Evolutionary conservation across 2,113 vertebrate species (phyloP), one percentile per base, ranked within the genome.

Genomic region (Lichenostomus cassidix): DNA sequence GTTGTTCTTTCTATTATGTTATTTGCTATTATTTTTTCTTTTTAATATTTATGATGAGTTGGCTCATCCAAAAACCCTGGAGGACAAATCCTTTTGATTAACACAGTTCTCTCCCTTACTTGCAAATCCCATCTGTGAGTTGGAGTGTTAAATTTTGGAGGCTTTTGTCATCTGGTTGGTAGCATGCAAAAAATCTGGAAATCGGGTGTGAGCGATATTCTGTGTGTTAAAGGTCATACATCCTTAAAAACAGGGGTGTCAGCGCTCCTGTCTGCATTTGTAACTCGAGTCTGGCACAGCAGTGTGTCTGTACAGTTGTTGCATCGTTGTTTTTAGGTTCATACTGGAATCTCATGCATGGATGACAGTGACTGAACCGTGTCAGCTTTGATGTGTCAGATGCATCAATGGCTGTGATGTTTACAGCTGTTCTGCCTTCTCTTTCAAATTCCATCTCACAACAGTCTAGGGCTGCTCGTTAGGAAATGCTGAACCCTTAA

Each of bases 291-390:
- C 73, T 3, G 2, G 67, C 62, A 13, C 47, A 64, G 65, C 28
- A 6, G 74, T 4, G 0, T 97, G 97, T 97, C 97, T 97, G 83
- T 94, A 71, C 97, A 98, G 98, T 98, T 98, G 97, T 77, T 96
- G 79, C 81, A 79, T 92, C 74, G 88, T 96, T 97, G 96, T 95
- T 95, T 95, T 97, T 97, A 93, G 95, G 94, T 96, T 95, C 89
- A 37, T 69, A 20, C 59, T 94, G 96, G 97, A 96, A 97, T 97
- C 94, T 95, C 11, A 64, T 95, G 90, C 95, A 76, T 82, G 92
- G 95, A 49, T 93, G 95, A 90, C 92, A 93, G 96, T 78, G 96
- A 85, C 93, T 89, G 93, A 88, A 49, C 86, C 79, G 7, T 75
- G 84, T 96, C 94, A 83, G 6, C 96, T 98, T 97, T 90, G 94